These are phyloP conservation scores for Centrocercus urophasianus DNA, from an alignment of 2,113 vertebrate genomes.

Conservation along the genomic window DNA sequence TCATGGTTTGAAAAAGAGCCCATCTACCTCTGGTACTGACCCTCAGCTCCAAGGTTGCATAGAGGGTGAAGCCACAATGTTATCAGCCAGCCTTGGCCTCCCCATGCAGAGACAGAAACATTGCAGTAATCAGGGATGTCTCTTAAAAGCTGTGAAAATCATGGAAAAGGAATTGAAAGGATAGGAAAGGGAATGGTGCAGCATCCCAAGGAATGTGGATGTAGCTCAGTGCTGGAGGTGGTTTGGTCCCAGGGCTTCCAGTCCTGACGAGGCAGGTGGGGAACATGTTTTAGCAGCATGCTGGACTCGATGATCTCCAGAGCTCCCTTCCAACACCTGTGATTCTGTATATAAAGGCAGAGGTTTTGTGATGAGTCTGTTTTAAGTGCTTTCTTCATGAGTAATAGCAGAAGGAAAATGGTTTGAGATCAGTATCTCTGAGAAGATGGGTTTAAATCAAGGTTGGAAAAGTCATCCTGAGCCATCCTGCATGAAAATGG, in stretches of 20 bases:
- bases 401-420: neutral
- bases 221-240: neutral
- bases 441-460: neutral
- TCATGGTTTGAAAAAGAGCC: neutral
- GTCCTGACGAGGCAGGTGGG: neutral
- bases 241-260: neutral
- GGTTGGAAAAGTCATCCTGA: rapidly evolving
- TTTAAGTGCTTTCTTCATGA: neutral
- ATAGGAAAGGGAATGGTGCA: neutral
- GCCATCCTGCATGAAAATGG: neutral
- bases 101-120: neutral
- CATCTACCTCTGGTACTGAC: neutral
- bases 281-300: too few relatives aligned
- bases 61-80: neutral
- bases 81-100: neutral
- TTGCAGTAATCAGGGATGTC: neutral
- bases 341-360: neutral
- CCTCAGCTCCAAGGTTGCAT: neutral
- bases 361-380: neutral
- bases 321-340: too few relatives aligned
- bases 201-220: neutral
- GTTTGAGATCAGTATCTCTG: neutral
- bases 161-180: neutral
- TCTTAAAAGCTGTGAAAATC: neutral
- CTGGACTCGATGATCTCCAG: too few relatives aligned